Base-by-base conservation (phyloP, 2,888 invertebrate genomes). In the Ferdinandea cuprea region DNA sequence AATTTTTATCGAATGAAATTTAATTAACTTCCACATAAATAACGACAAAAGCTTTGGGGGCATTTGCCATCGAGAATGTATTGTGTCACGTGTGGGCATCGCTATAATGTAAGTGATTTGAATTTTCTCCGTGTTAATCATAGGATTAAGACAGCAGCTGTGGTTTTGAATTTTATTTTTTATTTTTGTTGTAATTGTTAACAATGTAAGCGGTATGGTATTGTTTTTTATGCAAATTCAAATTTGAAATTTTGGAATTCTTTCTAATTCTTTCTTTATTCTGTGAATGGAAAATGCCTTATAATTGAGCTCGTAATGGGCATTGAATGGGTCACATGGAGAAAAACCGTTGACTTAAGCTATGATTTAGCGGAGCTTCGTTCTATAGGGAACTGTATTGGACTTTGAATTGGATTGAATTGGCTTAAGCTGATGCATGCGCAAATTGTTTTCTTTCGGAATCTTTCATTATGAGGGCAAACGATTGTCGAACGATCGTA, bases 81-180 rank as follows among this genome's bases (percentile, higher is more conserved):
- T n/a, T n/a, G n/a, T 74, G 65, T 66, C 65, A 66, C 56, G 73
- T 74, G 65, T 65, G 65, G 3, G 25, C 25, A n/a, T n/a, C n/a
- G n/a, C n/a, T n/a, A n/a, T n/a, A n/a, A n/a, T n/a, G 63, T 71
- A 78, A 35, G 19, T 15, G 44, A 66, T 72, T 78, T 73, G 46
- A 61, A 73, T 66, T 69, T 69, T 69, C 28, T 30, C 35, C n/a
- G 48, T 48, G 58, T 69, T 46, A 69, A 69, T 69, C 58, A n/a
- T n/a, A 69, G 69, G 58, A 69, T 69, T 69, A 69, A 25, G 25
- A 25, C 25, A 56, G 56, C 58, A 69, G 35, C 48, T 40, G 30
- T 13, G 69, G 17, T 28, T 25, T 48, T 28, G 35, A 25, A 9
- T 19, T 28, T 17, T n/a, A n/a, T n/a, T n/a, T n/a, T n/a, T n/a